These are phyloP conservation scores for Mormyrus proboscirostris DNA, from an alignment of 2,797 vertebrate genomes.

Conservation along the genomic window DNA sequence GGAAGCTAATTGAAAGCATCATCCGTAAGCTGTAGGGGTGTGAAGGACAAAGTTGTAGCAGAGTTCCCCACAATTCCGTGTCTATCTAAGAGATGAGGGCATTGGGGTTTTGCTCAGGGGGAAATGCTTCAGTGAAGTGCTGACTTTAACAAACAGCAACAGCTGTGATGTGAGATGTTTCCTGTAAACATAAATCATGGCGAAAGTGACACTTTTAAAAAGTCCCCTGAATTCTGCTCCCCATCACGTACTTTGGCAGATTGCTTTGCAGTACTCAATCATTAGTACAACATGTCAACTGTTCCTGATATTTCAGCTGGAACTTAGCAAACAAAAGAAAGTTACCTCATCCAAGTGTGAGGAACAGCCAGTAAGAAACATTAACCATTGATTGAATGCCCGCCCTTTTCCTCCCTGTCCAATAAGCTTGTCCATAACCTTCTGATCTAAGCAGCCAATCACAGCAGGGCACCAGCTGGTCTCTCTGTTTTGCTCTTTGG, in stretches of 20 bases:
- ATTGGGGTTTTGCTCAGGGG: background rate
- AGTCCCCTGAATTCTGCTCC: conserved; percentile 9
- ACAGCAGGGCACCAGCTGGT: background rate
- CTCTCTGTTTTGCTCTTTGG: background rate
- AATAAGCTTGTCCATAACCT: conserved; percentile 1
- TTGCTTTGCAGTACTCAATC: background rate
- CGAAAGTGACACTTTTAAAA: background rate
- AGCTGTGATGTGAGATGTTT: conserved; percentile 5
- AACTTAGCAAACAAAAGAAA: background rate
- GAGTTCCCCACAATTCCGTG: background rate
- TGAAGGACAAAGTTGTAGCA: background rate
- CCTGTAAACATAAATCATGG: background rate
- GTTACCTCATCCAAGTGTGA: background rate
- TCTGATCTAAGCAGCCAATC: background rate
- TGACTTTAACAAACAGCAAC: conserved; percentile 8
- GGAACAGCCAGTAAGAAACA: background rate
- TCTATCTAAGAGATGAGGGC: background rate
- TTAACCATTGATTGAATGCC: background rate
- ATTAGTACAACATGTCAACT: background rate
- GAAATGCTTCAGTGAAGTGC: background rate
- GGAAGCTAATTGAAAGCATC: background rate
- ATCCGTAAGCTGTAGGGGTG: background rate
- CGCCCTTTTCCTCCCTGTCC: background rate
- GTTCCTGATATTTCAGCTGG: background rate
- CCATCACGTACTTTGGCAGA: background rate